Percentiles rank a stretch among this genome's conserved stretches.
Evolutionary conservation across 2,113 vertebrate genomes (phyloP).

Genomic region (Caloenas nicobarica): DNA sequence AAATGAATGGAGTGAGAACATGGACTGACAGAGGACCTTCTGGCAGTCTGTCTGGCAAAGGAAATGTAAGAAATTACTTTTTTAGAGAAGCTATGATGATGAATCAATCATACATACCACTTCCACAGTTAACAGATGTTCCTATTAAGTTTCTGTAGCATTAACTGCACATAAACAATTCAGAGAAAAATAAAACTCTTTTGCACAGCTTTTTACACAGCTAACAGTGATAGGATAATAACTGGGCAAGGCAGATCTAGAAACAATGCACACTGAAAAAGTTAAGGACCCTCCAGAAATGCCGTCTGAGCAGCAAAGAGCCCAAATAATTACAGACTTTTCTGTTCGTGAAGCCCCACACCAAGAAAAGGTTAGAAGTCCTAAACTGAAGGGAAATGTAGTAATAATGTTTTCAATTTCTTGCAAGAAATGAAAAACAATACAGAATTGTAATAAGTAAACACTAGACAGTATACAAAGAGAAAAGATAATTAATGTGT

Average conservation of each 20-base stretch:
- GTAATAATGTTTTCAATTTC: constrained; percentile 38
- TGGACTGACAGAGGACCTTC: background rate
- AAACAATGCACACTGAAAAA: background rate
- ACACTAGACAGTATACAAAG: constrained; percentile 23
- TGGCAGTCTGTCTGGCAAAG: background rate
- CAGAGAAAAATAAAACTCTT: background rate
- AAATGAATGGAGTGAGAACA: background rate
- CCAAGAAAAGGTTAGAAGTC: constrained; percentile 6
- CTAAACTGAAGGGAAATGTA: background rate
- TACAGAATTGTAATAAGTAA: constrained; percentile 15
- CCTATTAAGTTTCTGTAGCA: background rate
- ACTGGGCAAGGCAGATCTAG: background rate
- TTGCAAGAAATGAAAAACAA: constrained; percentile 42
- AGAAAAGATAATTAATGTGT: constrained; percentile 39
- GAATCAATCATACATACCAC: background rate
- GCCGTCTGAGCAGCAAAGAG: background rate
- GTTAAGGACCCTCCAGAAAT: background rate
- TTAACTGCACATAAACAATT: background rate
- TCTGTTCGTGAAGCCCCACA: background rate
- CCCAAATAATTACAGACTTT: background rate
- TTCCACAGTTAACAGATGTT: constrained; percentile 34
- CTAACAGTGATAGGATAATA: background rate
- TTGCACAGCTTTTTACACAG: background rate
- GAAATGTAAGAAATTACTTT: background rate
- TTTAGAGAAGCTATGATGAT: background rate